A percentile compares a stretch with the other conserved stretches of the same genome.
Evolutionary conservation across 2,113 vertebrate species (phyloP).

Genomic region (Nannobrachium achirus): DNA sequence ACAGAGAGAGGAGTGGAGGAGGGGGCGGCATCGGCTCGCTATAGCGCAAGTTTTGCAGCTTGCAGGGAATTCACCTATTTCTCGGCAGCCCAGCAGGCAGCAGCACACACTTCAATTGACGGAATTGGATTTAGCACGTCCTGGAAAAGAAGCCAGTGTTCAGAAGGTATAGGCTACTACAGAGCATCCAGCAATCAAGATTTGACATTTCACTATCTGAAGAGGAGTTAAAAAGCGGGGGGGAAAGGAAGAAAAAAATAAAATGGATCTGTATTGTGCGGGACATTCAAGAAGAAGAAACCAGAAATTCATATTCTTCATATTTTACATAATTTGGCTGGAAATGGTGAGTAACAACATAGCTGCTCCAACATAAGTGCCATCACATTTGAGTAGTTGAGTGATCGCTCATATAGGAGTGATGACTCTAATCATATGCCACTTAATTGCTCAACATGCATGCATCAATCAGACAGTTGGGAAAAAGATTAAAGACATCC

Average conservation of each 20-base stretch:
- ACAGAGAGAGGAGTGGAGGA: conserved; percentile 14
- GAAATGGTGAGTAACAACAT: conserved; percentile 46
- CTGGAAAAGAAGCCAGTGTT: neutral
- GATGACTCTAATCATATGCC: no score
- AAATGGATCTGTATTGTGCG: conserved; percentile 27
- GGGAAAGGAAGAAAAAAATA: neutral
- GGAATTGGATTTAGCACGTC: no score
- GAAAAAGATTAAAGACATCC: no score
- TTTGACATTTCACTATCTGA: conserved; percentile 2
- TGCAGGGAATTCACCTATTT: conserved; percentile 47
- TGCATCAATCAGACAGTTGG: no score
- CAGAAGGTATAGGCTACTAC: neutral
- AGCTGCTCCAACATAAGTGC: neutral
- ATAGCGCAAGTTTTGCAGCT: conserved; percentile 67
- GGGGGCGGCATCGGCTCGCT: conserved; percentile 32
- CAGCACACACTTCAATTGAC: conserved; percentile 6
- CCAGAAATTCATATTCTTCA: conserved; percentile 43
- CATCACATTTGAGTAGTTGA: no score
- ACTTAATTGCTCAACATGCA: no score
- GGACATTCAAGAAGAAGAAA: conserved; percentile 30
- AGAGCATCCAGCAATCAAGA: conserved; percentile 20
- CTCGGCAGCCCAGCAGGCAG: conserved; percentile 3
- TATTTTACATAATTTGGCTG: conserved; percentile 54
- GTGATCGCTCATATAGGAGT: no score
- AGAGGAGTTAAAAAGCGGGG: conserved; percentile 14